phyloP scores from a whole-genome alignment of 2,888 invertebrate species.

The Rhimphoctona megacephalus region DNA sequence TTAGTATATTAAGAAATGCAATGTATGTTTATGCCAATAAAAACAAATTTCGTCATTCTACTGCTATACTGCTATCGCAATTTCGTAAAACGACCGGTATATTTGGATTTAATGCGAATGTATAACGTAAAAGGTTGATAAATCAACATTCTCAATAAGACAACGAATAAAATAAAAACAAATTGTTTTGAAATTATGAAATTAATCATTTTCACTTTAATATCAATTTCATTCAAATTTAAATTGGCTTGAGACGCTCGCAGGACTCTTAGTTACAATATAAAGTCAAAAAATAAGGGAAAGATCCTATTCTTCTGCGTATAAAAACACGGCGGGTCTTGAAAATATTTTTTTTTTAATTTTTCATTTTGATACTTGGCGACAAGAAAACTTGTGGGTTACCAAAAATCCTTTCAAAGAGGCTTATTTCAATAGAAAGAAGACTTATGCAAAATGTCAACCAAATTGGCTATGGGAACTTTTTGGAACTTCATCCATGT shows the following conservation, averaged over 20 bases:
- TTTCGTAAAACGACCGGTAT: background rate
- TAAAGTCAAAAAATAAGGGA: background rate
- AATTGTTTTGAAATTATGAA: background rate
- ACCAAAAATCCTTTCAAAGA: no score
- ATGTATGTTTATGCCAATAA: background rate
- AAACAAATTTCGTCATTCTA: background rate
- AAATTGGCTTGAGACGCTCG: background rate
- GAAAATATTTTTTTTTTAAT: background rate
- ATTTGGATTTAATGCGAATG: background rate
- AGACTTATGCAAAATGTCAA: background rate
- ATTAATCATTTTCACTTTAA: background rate
- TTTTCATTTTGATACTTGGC: background rate
- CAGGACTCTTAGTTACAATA: background rate
- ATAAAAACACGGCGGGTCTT: background rate
- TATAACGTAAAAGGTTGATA: background rate
- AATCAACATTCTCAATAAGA: background rate
- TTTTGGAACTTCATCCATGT: background rate
- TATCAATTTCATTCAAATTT: background rate
- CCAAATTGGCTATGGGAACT: background rate
- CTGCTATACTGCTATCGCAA: background rate
- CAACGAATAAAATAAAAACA: background rate
- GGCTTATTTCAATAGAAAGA: background rate
- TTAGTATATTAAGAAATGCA: background rate
- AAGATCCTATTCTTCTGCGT: background rate
- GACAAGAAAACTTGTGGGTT: background rate